A percentile compares a stretch with the other conserved stretches of the same genome.
phyloP scores from a whole-genome alignment of 30 jellyfish, hydroid and myxozoan genomes.

The Catostylus mosaicus region DNA sequence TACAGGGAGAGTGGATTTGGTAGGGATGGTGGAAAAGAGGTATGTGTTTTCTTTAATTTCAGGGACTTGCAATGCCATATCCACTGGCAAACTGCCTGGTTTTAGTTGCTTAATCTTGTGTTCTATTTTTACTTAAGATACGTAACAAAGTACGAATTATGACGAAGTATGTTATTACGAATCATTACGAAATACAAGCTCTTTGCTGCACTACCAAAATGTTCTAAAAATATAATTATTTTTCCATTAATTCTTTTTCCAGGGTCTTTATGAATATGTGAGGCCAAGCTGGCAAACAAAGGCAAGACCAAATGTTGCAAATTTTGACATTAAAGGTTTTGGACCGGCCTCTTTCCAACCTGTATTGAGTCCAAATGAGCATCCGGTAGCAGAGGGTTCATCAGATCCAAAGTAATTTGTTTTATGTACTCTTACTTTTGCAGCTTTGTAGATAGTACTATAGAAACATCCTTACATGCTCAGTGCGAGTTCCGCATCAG shows the following conservation, averaged over 20 bases:
- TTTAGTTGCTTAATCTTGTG: too few species aligned
- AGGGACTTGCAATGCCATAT: too few species aligned
- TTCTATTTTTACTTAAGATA: too few species aligned
- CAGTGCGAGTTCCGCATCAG: too few species aligned
- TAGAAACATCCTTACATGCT: too few species aligned
- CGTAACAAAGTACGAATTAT: too few species aligned
- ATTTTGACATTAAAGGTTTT: slow-evolving; percentile 65
- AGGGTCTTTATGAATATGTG: slow-evolving; percentile 98
- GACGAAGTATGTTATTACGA: too few species aligned
- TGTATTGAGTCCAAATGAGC: slow-evolving; percentile 80
- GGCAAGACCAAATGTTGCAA: slow-evolving; percentile 49
- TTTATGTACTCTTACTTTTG: neutral
- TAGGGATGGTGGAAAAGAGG: slow-evolving; percentile 99
- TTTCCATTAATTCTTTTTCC: too few species aligned
- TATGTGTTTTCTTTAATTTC: slow-evolving; percentile 11
- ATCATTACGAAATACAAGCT: too few species aligned
- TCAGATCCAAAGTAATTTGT: slow-evolving; percentile 68
- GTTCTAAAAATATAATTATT: too few species aligned
- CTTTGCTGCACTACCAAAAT: too few species aligned
- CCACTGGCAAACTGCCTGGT: neutral
- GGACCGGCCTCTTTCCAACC: slow-evolving; percentile 89
- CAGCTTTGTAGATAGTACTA: too few species aligned
- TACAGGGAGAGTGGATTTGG: slow-evolving; percentile 96
- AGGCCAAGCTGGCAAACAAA: slow-evolving; percentile 89
- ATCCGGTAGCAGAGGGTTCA: slow-evolving; percentile 17